Conservation (phyloP, 2,113 vertebrate genomes). For the Colossoma macropomum region DNA sequence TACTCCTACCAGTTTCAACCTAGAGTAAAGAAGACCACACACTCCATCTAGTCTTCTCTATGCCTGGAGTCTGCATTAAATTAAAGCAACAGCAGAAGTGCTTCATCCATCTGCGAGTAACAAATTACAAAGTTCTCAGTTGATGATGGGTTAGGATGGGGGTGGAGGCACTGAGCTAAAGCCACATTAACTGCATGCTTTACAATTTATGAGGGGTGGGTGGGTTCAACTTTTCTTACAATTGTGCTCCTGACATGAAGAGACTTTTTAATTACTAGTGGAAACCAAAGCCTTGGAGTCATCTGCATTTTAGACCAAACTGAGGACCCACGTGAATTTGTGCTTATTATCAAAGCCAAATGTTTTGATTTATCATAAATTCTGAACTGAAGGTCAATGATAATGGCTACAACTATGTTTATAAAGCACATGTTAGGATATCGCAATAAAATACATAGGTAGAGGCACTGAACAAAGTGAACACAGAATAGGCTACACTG, state of each 20-base stretch:
- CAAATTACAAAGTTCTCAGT: conserved; percentile 72
- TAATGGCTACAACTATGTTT: background rate
- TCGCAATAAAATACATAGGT: background rate
- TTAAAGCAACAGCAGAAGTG: conserved; percentile 14
- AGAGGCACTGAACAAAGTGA: background rate
- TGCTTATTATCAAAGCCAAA: conserved; percentile 1
- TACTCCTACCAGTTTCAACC: background rate
- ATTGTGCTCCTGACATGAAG: conserved; percentile 60
- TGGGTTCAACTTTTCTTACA: conserved; percentile 62
- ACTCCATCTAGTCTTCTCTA: conserved; percentile 31
- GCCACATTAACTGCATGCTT: conserved; percentile 70
- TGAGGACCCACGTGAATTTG: conserved; percentile 10
- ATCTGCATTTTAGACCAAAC: conserved; percentile 41
- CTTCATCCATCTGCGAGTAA: conserved; percentile 62
- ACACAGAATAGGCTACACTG: background rate
- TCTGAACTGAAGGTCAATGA: background rate
- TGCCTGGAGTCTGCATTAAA: conserved; percentile 53
- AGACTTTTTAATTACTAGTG: conserved; percentile 47
- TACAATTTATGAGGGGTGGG: conserved; percentile 67
- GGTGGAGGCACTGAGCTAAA: conserved; percentile 53
- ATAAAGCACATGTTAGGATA: background rate
- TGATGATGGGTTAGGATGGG: conserved; percentile 67
- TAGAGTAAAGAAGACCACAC: conserved; percentile 10
- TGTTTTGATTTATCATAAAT: conserved; percentile 10
- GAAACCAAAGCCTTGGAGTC: conserved; percentile 20